These are phyloP conservation scores for Hirudo medicinalis DNA, from an alignment of 1,140 invertebrate genomes.

Conservation along the genomic window DNA sequence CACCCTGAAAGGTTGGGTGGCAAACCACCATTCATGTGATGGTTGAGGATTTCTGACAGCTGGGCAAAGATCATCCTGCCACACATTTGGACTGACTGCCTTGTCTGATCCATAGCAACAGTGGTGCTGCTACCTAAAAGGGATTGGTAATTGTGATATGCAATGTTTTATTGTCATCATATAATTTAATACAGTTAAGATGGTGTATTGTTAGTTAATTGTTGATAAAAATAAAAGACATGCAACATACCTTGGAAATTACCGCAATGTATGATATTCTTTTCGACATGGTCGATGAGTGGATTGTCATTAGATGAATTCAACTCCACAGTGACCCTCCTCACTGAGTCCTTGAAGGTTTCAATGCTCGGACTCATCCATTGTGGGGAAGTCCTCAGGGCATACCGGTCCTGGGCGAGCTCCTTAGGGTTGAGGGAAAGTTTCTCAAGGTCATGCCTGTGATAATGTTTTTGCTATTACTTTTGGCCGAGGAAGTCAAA, in stretches of 20 bases:
- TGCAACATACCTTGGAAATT: slow-evolving; percentile 20
- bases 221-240: neutral
- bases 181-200: too few species aligned
- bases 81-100: slow-evolving; percentile 22
- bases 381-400: slow-evolving; percentile 18
- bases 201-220: neutral
- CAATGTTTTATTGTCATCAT: too few species aligned
- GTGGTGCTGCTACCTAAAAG: slow-evolving; percentile 9
- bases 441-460: too few species aligned
- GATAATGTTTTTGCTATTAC: neutral
- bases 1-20: slow-evolving; percentile 20
- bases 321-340: slow-evolving; percentile 16
- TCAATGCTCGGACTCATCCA: slow-evolving; percentile 21
- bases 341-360: slow-evolving; percentile 15
- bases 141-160: too few species aligned
- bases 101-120: slow-evolving; percentile 23
- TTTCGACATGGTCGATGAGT: slow-evolving; percentile 19
- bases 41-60: slow-evolving; percentile 20
- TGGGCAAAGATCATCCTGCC: slow-evolving; percentile 22
- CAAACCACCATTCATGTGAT: slow-evolving; percentile 16
- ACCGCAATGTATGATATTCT: slow-evolving; percentile 20
- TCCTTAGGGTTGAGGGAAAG: neutral
- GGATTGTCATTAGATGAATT: slow-evolving; percentile 24
- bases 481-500: neutral
- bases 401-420: slow-evolving; percentile 15